Evolutionary conservation across 2,797 vertebrate species (phyloP).

Genomic region (Setipinna tenuifilis): DNA sequence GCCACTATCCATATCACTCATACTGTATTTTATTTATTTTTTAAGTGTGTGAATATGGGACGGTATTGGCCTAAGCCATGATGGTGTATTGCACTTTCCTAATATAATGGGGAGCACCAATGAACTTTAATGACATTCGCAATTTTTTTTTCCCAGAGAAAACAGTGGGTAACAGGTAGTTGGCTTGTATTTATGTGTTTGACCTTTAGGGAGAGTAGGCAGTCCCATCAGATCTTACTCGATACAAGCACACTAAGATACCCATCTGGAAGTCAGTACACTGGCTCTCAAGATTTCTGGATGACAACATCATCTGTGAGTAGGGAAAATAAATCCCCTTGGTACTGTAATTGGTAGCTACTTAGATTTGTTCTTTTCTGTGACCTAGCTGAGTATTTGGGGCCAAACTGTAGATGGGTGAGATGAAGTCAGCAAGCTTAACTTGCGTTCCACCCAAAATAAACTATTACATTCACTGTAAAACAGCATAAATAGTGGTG

Average conservation of each 20-base stretch:
- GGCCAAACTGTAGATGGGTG: neutral
- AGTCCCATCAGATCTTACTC: neutral
- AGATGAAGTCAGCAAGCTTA: neutral
- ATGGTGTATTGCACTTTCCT: neutral
- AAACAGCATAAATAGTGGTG: neutral
- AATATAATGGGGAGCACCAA: neutral
- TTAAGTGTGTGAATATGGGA: neutral
- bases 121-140: neutral
- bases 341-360: neutral
- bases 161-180: neutral
- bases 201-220: neutral
- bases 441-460: neutral
- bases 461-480: neutral
- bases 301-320: neutral
- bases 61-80: neutral
- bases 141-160: neutral
- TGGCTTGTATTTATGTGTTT: neutral
- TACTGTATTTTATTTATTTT: neutral
- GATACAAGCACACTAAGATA: neutral
- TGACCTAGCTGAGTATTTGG: neutral
- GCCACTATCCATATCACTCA: conserved; percentile 16
- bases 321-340: neutral
- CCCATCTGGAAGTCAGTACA: neutral
- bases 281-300: neutral
- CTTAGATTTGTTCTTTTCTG: neutral